Percentiles rank a stretch among this genome's conserved stretches.
Evolutionary conservation across 1,140 invertebrate species (phyloP).

Genomic region (Bicyclus anynana): DNA sequence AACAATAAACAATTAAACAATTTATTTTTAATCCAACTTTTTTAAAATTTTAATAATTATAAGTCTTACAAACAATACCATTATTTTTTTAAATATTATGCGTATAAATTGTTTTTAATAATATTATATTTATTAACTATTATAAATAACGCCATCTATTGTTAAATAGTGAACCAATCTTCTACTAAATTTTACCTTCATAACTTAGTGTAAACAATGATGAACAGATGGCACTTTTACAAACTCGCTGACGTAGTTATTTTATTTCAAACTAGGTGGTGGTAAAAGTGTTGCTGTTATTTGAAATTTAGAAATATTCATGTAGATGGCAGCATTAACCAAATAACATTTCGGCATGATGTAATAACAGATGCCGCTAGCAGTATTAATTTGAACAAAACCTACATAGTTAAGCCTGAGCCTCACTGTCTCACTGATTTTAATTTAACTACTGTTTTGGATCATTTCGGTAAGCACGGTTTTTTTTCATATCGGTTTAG

Average conservation of each 20-base stretch:
- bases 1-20: too few relatives aligned
- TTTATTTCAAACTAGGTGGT: neutral
- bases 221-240: neutral
- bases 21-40: too few relatives aligned
- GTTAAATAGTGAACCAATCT: constrained; percentile 1
- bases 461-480: too few relatives aligned
- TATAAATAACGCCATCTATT: constrained; percentile 15
- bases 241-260: neutral
- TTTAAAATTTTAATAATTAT: too few relatives aligned
- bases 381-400: neutral
- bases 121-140: neutral
- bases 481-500: too few relatives aligned
- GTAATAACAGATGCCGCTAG: constrained; percentile 16
- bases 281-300: neutral
- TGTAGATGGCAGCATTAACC: neutral
- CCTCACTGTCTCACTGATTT: too few relatives aligned
- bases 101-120: too few relatives aligned
- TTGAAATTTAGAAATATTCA: neutral
- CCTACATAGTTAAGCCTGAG: too few relatives aligned
- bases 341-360: neutral
- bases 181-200: neutral
- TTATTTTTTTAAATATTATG: too few relatives aligned
- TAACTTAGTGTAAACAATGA: neutral
- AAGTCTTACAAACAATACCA: too few relatives aligned
- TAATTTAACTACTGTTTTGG: too few relatives aligned